A percentile compares a stretch with the other conserved stretches of the same genome.
Conservation (phyloP, 2,113 vertebrate genomes). For the Okapia johnstoni region DNA sequence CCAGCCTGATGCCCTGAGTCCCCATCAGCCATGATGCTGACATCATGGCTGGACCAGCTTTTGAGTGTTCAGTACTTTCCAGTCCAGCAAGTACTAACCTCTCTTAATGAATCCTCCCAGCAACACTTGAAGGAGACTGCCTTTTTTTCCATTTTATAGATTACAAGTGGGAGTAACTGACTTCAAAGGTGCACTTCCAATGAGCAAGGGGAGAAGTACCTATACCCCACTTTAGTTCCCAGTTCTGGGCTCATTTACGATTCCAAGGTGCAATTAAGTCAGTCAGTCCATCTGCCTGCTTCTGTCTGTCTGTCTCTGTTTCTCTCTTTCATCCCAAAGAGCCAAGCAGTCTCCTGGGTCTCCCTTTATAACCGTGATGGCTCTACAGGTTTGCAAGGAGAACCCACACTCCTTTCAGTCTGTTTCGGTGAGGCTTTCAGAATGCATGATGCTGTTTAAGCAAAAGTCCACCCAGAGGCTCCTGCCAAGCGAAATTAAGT, state of each 20-base stretch:
- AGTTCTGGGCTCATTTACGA: background rate
- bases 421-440: background rate
- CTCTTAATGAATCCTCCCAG: background rate
- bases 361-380: background rate
- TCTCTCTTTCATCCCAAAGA: background rate
- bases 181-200: fast-evolving
- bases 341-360: fast-evolving
- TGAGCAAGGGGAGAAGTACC: background rate
- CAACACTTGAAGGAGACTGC: background rate
- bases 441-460: background rate
- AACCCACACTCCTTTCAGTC: background rate
- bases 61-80: background rate
- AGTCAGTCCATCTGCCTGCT: background rate
- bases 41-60: background rate
- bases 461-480: background rate
- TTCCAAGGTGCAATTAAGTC: background rate
- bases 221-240: background rate
- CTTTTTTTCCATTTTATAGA: background rate
- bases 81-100: too few species aligned
- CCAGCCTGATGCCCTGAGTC: background rate
- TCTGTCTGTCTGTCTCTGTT: background rate
- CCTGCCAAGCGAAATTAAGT: background rate
- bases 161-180: background rate
- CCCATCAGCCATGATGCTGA: background rate
- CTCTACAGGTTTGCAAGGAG: background rate